These are phyloP conservation scores for Galerucella pusilla DNA, from an alignment of 2,888 invertebrate genomes.

Conservation along the genomic window DNA sequence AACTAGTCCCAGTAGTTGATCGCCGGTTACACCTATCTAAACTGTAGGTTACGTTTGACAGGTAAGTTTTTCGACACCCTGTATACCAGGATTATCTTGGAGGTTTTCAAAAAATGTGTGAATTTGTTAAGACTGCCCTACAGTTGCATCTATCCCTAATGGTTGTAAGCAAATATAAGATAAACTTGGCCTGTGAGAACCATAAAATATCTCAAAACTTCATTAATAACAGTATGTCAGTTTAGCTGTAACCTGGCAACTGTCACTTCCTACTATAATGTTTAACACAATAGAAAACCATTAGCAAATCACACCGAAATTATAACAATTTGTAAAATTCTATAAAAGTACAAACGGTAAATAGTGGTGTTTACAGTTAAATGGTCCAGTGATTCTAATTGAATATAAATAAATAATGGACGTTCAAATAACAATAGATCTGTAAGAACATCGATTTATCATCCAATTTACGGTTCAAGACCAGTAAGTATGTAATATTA, in stretches of 20 bases:
- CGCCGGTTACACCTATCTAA: no score
- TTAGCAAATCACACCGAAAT: constrained; percentile 42
- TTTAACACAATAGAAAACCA: constrained; percentile 47
- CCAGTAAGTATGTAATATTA: not conserved
- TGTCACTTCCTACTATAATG: constrained; percentile 38
- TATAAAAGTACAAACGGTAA: constrained; percentile 41
- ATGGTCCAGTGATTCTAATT: constrained; percentile 30
- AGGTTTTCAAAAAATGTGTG: no score
- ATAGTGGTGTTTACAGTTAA: constrained; percentile 39
- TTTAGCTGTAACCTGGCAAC: constrained; percentile 34
- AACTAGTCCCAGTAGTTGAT: no score
- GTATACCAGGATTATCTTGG: not conserved
- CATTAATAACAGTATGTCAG: constrained; percentile 43
- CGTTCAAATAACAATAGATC: constrained; percentile 4
- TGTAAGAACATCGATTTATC: not conserved
- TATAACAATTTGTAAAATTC: constrained; percentile 42
- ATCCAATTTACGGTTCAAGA: not conserved
- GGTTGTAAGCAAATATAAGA: not conserved
- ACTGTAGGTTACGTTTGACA: no score
- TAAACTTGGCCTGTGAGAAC: constrained; percentile 20
- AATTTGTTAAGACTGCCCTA: not conserved
- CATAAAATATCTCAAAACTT: constrained; percentile 36
- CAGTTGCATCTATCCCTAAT: not conserved
- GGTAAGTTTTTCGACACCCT: not conserved
- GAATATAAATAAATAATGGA: constrained; percentile 13